Base-by-base conservation (phyloP, 2,113 vertebrate genomes). In the Platycercus adscitus region DNA sequence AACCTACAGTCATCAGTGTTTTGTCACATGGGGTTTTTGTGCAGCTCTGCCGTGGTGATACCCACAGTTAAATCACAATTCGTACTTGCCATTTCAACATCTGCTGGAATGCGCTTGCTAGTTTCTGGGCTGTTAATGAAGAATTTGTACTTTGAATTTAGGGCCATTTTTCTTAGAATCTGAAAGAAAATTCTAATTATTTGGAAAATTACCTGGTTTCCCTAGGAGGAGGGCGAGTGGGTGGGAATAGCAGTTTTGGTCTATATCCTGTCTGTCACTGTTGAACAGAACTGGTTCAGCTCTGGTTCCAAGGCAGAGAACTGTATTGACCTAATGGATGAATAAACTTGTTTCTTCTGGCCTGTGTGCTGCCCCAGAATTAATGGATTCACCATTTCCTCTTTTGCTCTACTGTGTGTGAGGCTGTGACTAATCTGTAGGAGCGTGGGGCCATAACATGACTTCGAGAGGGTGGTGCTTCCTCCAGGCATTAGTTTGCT, bases 401-500 rank as follows among this genome's bases (percentile, higher is more conserved):
- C 72, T 91, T 85, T 94, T 9, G 0, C 49, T 95, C 33, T 76
- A 12, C 86, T 86, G 63, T 96, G 46, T 86, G 66, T 52, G 53
- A 77, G 49, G 50, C 93, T 88, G 90, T 94, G 86, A 95, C 93
- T 94, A 94, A 96, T 95, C 93, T 91, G 86, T 88, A 97, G 94
- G 91, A 85, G 76, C 15, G 23, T 81, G 73, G 64, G 89, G 83
- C 80, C 26, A 29, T 86, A 61, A 96, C 93, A 96, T 96, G 91
- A 96, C 91, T 96, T 98, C 93, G 96, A 94, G 95, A 82, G 91
- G 88, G 79, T 97, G 97, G 97, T 96, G 92, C 88, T 95, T 97
- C 95, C 97, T 97, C 84, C 96, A 98, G 95, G 98, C 96, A 97
- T 97, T 96, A 89, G 49, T 96, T 96, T 97, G 96, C 95, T 97